Evolutionary conservation across 2,797 vertebrate species (phyloP).

Genomic region (Myotis pilosus): DNA sequence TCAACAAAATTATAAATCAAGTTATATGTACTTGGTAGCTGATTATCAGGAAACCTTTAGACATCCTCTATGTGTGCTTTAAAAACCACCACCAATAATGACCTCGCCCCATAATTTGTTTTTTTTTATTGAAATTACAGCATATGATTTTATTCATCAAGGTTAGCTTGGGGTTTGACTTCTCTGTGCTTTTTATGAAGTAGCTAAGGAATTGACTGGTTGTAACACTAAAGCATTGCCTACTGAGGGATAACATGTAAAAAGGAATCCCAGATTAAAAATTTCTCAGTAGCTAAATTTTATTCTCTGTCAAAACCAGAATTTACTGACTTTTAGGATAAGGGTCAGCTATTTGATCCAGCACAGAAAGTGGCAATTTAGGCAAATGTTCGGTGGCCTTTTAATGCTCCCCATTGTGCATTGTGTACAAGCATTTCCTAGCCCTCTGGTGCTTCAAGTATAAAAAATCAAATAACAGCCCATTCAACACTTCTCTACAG

Average conservation of each 20-base stretch:
- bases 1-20: conserved; percentile 20
- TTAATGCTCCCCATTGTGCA: conserved; percentile 23
- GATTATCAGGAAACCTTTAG: conserved; percentile 8
- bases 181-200: not conserved
- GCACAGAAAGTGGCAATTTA: conserved; percentile 52
- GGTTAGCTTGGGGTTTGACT: not conserved
- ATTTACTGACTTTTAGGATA: conserved; percentile 61
- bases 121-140: conserved; percentile 11
- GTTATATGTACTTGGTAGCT: not conserved
- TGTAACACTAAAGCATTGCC: not conserved
- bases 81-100: not conserved
- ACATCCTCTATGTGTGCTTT: not conserved
- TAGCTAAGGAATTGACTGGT: not conserved
- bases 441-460: not conserved
- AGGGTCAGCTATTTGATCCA: conserved; percentile 60
- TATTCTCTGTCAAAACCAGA: conserved; percentile 58
- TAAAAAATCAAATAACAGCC: not conserved
- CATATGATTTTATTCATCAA: not conserved
- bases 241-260: not conserved
- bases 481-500: conserved; percentile 46
- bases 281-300: conserved; percentile 57
- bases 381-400: conserved; percentile 28
- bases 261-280: conserved; percentile 56
- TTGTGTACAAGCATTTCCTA: conserved; percentile 48
- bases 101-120: not conserved